Evolutionary conservation across 1,140 invertebrate species (phyloP), one percentile per base, ranked within the genome.

Genomic region (Stenopsyche tienmushanensis): DNA sequence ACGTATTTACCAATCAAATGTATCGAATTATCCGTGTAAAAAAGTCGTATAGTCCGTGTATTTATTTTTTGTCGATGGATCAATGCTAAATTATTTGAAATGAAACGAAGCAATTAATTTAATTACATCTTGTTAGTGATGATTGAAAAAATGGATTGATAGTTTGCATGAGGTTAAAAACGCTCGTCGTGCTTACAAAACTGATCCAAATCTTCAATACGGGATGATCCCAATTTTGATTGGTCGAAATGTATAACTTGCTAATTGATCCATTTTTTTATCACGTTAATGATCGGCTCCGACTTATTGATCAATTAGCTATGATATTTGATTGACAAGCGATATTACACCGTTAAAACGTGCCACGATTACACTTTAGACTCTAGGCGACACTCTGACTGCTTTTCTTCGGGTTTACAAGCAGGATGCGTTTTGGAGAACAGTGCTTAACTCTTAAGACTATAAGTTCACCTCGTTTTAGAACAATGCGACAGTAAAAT

Each of bases 401-500:
- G n/a, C n/a, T n/a, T n/a, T n/a, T n/a, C n/a, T n/a, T n/a, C n/a
- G 15, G 10, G 47, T 18, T 5, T 17, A 55, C 29, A 55, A 55
- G 20, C 23, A 29, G 26, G 29, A 55, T 55, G 52, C 24, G 15
- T 13, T 55, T 55, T 55, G n/a, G 17, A 24, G 26, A 55, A 55
- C 52, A 55, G 25, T 34, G 29, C 29, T 55, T 55, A 26, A 55
- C 52, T 23, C 29, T 55, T 55, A 55, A 55, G 17, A 34, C 52
- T 55, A 55, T 39, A 17, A 18, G 47, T 49, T 49, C 47, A 49
- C 21, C 15, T 20, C 47, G 2, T 5, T 49, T 21, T 20, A 2
- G 47, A 49, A 49, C 47, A 55, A 55, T 39, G 17, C 29, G 25
- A 7, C 25, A 13, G 52, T 55, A 18, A 55, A 55, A 55, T 39